Evolutionary conservation across 2,888 invertebrate genomes (phyloP), one percentile per base, ranked within the genome.

Genomic region (Callyntrura sp.): DNA sequence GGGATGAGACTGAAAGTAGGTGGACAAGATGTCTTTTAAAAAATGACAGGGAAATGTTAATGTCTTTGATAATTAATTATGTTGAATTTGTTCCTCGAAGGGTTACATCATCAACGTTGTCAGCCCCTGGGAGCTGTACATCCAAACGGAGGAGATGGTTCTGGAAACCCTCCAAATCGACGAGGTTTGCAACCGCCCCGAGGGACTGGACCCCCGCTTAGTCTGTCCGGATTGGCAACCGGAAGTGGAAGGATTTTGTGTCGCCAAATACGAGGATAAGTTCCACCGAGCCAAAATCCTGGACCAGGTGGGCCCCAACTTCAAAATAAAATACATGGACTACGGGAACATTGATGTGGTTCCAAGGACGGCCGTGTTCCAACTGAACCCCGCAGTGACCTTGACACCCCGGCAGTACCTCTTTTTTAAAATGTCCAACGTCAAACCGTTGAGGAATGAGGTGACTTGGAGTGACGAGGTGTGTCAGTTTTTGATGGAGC

Each of bases 261-360:
- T 35, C 0, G 90, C 90, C 3, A 43, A 28, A 57, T 90, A 73
- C 25, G 70, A 90, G 20, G 85, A 65, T 55, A 62, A 60, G 73
- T n/a, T 84, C 17, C 85, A 90, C 79, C 81, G 90, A 2, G 90
- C 85, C 3, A 90, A 85, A 76, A 85, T 90, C 20, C n/a, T 90
- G 11, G n/a, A 82, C 8, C 35, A 60, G 25, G 35, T 14, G 6
- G 23, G 51, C 4, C 23, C 43, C 12, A 17, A 12, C 0, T 85
- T 82, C 20, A 23, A 43, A 51, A 82, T 90, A 14, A 70, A 85
- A 12, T 90, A 88, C 60, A 43, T 91, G 12, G 88, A 88, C 73
- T 85, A 88, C 45, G 90, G 87, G n/a, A 90, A 90, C 43, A 73
- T 57, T 20, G 25, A 78, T 5, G 2, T 62, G 12, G 88, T 90